Base-by-base conservation (phyloP, 2,888 invertebrate genomes). In the Pteria penguin region DNA sequence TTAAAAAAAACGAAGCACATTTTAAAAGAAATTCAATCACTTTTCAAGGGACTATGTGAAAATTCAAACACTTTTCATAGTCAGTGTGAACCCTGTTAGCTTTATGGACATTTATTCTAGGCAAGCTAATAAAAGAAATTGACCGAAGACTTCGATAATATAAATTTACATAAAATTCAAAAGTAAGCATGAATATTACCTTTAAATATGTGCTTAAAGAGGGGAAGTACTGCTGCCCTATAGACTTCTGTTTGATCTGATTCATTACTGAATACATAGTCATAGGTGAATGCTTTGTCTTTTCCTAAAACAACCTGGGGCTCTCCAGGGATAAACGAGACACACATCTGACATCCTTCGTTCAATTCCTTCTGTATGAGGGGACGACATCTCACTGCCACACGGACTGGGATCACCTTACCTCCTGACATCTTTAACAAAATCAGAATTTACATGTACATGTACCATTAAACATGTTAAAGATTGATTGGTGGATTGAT, bases 311-410 rank as follows among this genome's bases (percentile, higher is more conserved):
- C 94, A 69, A 95, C 93, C 79, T 91, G 90, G 24, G 87, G 87
- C 45, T 88, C 88, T 52, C 79, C 77, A 2, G 83, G 73, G 1
- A 95, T 93, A 1, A 95, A 94, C 27, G 95, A 94, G 8, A 97
- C 93, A 79, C 96, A 95, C 0, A 67, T 76, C 72, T 88, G 87
- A 86, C 96, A 97, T 0, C 97, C 97, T 85, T 95, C 94, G 0
- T 94, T 94, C 0, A 94, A 91, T 92, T 97, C 97, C 31, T 93
- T 94, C 52, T 93, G 93, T 61, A 96, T 95, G 71, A 97, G 92
- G 0, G 97, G 97, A 69, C 97, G 94, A 29, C 97, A 95, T 57
- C 97, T 93, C 0, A 97, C 93, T 0, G 97, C 97, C 55, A 97
- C 97, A 90, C 95, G 94, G 0, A 96, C 95, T 4, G 90, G 89